Percentiles rank a stretch among this genome's conserved stretches.
These are phyloP conservation scores for Orussus abietinus DNA, from an alignment of 1,140 invertebrate genomes.

Conservation along the genomic window DNA sequence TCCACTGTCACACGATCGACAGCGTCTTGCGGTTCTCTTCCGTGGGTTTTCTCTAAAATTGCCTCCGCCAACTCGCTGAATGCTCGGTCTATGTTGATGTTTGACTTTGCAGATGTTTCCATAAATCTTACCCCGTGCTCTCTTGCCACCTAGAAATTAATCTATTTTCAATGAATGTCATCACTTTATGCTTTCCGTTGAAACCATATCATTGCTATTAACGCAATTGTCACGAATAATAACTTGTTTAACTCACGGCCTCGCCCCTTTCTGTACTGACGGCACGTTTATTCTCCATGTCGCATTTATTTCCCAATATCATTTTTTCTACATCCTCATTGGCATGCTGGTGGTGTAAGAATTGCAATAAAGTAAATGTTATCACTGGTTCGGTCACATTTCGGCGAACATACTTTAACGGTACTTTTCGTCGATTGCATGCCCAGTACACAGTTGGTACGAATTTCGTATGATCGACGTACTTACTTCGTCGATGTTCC, in stretches of 20 bases:
- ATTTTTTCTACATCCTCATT: slow-evolving; percentile 99
- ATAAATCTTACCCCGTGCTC: slow-evolving; percentile 97
- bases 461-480: slow-evolving; percentile 1
- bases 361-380: too few species aligned
- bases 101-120: slow-evolving; percentile 98
- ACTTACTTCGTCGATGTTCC: slow-evolving; percentile 91
- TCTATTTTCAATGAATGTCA: slow-evolving; percentile 19
- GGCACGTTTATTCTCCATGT: slow-evolving; percentile 96
- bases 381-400: too few species aligned
- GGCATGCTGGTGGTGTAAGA: slow-evolving; percentile 72
- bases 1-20: slow-evolving; percentile 65
- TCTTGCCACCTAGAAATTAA: slow-evolving; percentile 80
- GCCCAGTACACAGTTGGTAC: too few species aligned
- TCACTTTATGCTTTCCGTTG: background rate
- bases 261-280: slow-evolving; percentile 88
- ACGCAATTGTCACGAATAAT: background rate
- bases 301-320: slow-evolving; percentile 99
- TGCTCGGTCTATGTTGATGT: slow-evolving; percentile 96
- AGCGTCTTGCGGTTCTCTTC: slow-evolving; percentile 63
- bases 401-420: too few species aligned
- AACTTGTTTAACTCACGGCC: slow-evolving; percentile 59
- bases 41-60: slow-evolving; percentile 84
- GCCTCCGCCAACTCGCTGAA: slow-evolving; percentile 96
- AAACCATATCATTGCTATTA: background rate
- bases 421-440: too few species aligned